phyloP scores from a whole-genome alignment of 2,797 vertebrate genomes.

The Rhadinocentrus ornatus region DNA sequence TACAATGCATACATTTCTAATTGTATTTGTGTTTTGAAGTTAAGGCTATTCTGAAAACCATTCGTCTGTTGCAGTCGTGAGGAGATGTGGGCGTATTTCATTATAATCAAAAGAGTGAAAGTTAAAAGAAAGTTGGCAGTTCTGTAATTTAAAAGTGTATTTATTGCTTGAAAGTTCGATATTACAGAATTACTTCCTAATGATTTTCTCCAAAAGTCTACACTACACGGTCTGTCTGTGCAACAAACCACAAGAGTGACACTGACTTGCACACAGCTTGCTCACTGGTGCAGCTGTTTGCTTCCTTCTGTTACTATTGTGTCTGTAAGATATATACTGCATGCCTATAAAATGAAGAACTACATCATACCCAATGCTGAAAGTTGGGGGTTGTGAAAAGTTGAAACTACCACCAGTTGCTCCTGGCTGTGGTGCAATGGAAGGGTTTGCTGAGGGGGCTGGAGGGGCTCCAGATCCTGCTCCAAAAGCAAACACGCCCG shows the following conservation, averaged over 20 bases:
- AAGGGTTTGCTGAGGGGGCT: conserved; percentile 78
- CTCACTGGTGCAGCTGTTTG: not conserved
- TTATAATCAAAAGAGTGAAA: not conserved
- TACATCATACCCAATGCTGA: conserved; percentile 89
- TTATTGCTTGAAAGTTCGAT: not conserved
- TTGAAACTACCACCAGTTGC: conserved; percentile 79
- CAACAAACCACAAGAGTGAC: not conserved
- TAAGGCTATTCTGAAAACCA: no score
- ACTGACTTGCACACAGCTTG: not conserved
- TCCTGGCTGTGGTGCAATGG: conserved; percentile 78
- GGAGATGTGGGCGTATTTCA: not conserved
- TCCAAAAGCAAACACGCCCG: conserved; percentile 90
- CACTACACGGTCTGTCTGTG: not conserved
- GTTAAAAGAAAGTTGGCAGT: not conserved
- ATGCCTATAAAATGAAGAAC: not conserved
- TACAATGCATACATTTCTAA: not conserved
- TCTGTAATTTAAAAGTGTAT: not conserved
- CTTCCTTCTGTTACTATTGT: not conserved
- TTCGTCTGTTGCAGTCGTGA: not conserved
- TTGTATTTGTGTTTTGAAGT: no score
- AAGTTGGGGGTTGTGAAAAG: conserved; percentile 82
- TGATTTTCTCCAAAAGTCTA: not conserved
- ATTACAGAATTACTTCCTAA: no score
- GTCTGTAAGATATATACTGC: not conserved
- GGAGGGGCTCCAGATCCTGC: conserved; percentile 73